Conservation (phyloP, 2,888 invertebrate genomes). For the Muscina levida region DNA sequence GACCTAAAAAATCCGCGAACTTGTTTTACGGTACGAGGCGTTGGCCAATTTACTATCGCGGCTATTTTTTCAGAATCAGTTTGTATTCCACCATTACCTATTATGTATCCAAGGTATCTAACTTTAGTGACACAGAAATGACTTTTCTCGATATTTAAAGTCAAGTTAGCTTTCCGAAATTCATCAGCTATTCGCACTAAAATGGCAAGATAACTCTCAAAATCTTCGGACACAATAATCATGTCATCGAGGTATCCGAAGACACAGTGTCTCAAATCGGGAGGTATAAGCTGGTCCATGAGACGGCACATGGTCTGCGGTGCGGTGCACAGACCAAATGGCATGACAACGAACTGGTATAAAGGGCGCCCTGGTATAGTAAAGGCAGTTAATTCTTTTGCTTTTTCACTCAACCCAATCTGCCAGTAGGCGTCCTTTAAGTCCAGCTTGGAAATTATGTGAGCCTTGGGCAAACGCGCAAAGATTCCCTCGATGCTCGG, state of each 20-base stretch:
- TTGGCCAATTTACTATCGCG: slow-evolving; percentile 39
- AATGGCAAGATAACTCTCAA: slow-evolving; percentile 32
- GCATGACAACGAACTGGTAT: too few species aligned
- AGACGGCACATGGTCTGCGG: too few species aligned
- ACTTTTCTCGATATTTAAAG: slow-evolving; percentile 57
- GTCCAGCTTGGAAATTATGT: neutral
- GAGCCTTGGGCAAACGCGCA: slow-evolving; percentile 47
- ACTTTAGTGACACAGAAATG: slow-evolving; percentile 44
- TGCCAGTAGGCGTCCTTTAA: too few species aligned
- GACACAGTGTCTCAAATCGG: too few species aligned
- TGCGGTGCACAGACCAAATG: too few species aligned
- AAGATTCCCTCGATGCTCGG: too few species aligned
- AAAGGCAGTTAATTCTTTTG: slow-evolving; percentile 46
- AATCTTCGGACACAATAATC: slow-evolving; percentile 48
- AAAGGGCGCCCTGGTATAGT: too few species aligned
- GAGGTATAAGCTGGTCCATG: too few species aligned
- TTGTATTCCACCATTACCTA: slow-evolving; percentile 6
- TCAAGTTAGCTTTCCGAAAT: slow-evolving; percentile 51
- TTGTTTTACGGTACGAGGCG: slow-evolving; percentile 58
- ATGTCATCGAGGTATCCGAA: too few species aligned
- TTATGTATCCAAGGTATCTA: slow-evolving; percentile 20
- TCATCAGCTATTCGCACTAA: slow-evolving; percentile 43
- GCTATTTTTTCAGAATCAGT: slow-evolving; percentile 27
- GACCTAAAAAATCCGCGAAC: slow-evolving; percentile 63
- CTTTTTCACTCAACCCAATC: slow-evolving; percentile 24